Base-by-base conservation (phyloP, 92 coral and sea anemone genomes). In the Zoanthus sociatus region DNA sequence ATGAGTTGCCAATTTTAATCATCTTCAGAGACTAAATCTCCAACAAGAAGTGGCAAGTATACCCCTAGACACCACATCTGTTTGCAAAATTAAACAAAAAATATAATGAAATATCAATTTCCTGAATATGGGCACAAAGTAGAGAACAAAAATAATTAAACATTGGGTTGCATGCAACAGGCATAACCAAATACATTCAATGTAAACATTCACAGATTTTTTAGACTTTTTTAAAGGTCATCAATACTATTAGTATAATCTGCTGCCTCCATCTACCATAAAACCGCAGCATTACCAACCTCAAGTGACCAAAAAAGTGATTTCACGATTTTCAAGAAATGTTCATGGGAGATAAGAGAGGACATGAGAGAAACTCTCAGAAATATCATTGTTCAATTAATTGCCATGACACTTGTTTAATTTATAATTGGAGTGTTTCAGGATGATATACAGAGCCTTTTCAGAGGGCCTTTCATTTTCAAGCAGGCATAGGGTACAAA, bases 21-120 rank as follows among this genome's bases (percentile, higher is more conserved):
- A 67, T 88, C 94, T 21, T 87, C 88, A 31, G 93, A 92, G 17
- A 93, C 83, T 44, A 86, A 77, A n/a, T 90, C 63, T 56, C 63
- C 63, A 56, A 56, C 63, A 56, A 56, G 66, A 58, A 58, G 66
- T 5, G 96, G 96, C n/a, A 94, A 86, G 67, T 87, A 74, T 11
- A 90, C 30, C 11, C 88, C 92, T 67, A 94, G 91, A 68, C 93
- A 94, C 97, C 94, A 94, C 93, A 94, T 94, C 84, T 94, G 97
- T 89, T 87, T 84, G 97, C 97, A 92, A 68, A 9, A 87, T 78
- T 30, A 47, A 54, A 82, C 26, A 54, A 11, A 42, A 86, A 31
- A 58, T 58, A 58, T 0, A 58, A 58, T 58, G 1, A 11, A 58
- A 58, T 58, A 58, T 58, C 66, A 58, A 58, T 58, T 58, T 58